These are phyloP conservation scores for Eupristina koningsbergeri DNA, from an alignment of 1,140 invertebrate species.

Conservation along the genomic window DNA sequence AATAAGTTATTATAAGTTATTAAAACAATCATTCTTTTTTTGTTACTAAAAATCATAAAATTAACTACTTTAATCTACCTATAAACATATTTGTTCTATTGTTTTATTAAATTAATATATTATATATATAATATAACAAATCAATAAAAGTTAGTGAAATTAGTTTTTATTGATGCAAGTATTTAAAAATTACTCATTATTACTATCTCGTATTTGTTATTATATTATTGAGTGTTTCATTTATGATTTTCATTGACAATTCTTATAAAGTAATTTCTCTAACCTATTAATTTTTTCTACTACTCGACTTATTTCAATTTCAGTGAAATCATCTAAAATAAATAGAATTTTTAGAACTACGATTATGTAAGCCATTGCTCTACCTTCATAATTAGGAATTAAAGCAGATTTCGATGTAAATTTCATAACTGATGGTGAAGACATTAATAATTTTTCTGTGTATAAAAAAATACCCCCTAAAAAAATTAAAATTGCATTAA, in stretches of 20 bases:
- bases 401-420: slow-evolving; percentile 52
- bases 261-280: slow-evolving; percentile 12
- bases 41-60: too few species aligned
- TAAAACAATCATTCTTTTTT: too few species aligned
- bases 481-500: slow-evolving; percentile 46
- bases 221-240: too few species aligned
- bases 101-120: too few species aligned
- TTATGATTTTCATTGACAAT: background rate
- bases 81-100: too few species aligned
- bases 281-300: slow-evolving; percentile 72
- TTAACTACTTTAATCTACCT: too few species aligned
- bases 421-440: slow-evolving; percentile 67
- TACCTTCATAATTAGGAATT: slow-evolving; percentile 77
- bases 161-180: too few species aligned
- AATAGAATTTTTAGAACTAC: slow-evolving; percentile 78
- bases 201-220: too few species aligned
- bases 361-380: slow-evolving; percentile 78
- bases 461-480: slow-evolving; percentile 65
- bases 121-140: too few species aligned
- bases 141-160: too few species aligned
- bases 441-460: slow-evolving; percentile 66
- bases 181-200: too few species aligned
- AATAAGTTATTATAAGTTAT: background rate
- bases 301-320: slow-evolving; percentile 75
- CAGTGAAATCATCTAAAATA: slow-evolving; percentile 77